Evolutionary conservation across 2,888 invertebrate species (phyloP).

Genomic region (Scrobipalpa atriplicella): DNA sequence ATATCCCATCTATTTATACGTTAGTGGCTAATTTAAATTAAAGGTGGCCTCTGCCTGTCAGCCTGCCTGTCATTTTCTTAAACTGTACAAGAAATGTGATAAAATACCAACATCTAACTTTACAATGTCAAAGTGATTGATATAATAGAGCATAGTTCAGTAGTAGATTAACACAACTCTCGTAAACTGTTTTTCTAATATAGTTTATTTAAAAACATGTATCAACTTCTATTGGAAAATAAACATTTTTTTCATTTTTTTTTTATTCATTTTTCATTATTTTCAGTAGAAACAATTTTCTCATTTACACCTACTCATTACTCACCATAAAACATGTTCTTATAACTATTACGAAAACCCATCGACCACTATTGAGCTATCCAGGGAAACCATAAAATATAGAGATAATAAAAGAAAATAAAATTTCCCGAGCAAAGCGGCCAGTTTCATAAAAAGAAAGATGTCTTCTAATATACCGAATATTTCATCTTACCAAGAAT

Average conservation of each 20-base stretch:
- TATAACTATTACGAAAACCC: not conserved
- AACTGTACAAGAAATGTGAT: no score
- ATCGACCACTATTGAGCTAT: not conserved
- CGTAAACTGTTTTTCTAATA: no score
- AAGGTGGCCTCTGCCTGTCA: no score
- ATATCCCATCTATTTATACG: no score
- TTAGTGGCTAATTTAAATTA: no score
- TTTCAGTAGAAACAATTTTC: not conserved
- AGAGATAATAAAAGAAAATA: not conserved
- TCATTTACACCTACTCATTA: not conserved
- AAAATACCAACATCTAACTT: no score
- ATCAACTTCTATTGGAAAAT: no score
- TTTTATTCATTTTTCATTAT: not conserved
- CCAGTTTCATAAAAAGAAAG: constrained; percentile 4
- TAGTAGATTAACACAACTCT: no score
- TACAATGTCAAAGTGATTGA: no score
- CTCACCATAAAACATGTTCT: constrained; percentile 4
- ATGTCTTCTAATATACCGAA: constrained; percentile 1
- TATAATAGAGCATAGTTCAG: no score
- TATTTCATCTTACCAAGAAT: not conserved
- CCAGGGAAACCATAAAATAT: not conserved
- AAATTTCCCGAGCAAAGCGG: not conserved
- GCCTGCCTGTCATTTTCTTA: no score
- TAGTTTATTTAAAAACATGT: no score
- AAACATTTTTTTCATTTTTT: not conserved